Conservation (phyloP, 2,888 invertebrate species). For the Erannis defoliaria region DNA sequence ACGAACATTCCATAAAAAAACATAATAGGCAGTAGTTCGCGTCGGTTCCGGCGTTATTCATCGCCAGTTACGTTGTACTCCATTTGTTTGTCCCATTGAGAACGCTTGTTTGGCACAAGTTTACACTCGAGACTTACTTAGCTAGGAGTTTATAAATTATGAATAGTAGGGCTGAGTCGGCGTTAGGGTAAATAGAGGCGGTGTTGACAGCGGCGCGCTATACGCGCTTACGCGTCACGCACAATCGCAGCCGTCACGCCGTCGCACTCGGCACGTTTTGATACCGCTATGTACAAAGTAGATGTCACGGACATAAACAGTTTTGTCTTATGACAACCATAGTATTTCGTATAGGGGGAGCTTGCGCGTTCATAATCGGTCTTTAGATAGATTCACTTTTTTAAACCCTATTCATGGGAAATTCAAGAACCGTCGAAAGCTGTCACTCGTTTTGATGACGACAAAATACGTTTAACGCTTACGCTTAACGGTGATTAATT, state of each 20-base stretch:
- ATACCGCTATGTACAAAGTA: conserved; percentile 75
- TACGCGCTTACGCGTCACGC: conserved; percentile 47
- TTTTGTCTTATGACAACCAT: conserved; percentile 67
- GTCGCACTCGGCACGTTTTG: conserved; percentile 51
- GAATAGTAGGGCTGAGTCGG: conserved; percentile 73
- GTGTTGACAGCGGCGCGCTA: conserved; percentile 53
- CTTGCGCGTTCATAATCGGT: conserved; percentile 62
- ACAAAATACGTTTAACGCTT: neutral
- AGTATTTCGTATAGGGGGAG: conserved; percentile 71
- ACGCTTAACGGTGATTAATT: neutral
- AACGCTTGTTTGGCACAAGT: conserved; percentile 82
- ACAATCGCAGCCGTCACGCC: conserved; percentile 46
- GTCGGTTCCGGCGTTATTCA: conserved; percentile 45
- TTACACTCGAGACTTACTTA: conserved; percentile 79
- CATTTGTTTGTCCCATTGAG: conserved; percentile 71
- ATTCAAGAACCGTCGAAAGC: neutral
- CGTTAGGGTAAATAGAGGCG: conserved; percentile 61
- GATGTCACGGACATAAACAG: conserved; percentile 67
- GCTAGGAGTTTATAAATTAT: conserved; percentile 82
- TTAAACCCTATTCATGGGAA: conserved; percentile 17
- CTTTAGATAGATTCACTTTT: conserved; percentile 63
- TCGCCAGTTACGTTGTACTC: conserved; percentile 59
- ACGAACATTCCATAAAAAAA: conserved; percentile 61
- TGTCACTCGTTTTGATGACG: neutral
- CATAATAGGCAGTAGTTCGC: conserved; percentile 19